phyloP scores from a whole-genome alignment of 2,113 vertebrate genomes.

The Trichechus manatus region DNA sequence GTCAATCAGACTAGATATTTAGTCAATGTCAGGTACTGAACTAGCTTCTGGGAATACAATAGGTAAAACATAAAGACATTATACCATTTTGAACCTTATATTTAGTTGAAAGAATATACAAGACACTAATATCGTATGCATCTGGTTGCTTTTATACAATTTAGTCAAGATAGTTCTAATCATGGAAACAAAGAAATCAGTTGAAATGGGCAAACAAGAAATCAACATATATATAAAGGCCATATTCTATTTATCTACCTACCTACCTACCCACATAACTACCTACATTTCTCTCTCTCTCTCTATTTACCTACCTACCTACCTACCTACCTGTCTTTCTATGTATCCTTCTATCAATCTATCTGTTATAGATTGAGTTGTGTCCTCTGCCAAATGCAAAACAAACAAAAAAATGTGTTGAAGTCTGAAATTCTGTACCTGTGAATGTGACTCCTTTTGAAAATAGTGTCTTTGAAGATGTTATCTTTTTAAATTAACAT shows the following conservation, averaged over 20 bases:
- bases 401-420: too few relatives aligned
- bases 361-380: too few relatives aligned
- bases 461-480: too few relatives aligned
- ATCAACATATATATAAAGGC: background rate
- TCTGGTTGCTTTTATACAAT: background rate
- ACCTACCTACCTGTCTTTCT: too few relatives aligned
- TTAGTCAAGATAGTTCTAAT: background rate
- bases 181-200: fast-evolving
- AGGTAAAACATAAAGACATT: background rate
- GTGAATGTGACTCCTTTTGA: too few relatives aligned
- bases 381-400: too few relatives aligned
- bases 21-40: background rate
- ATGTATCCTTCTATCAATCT: too few relatives aligned
- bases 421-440: too few relatives aligned
- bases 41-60: background rate
- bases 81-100: background rate
- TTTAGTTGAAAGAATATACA: background rate
- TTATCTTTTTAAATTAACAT: too few relatives aligned
- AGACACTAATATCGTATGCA: background rate
- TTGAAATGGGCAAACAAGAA: background rate
- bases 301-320: background rate
- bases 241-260: background rate
- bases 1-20: background rate
- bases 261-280: too few relatives aligned
- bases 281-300: too few relatives aligned